These are phyloP conservation scores for Bathynomus jamesi DNA, from an alignment of 1,140 invertebrate genomes.

Conservation along the genomic window DNA sequence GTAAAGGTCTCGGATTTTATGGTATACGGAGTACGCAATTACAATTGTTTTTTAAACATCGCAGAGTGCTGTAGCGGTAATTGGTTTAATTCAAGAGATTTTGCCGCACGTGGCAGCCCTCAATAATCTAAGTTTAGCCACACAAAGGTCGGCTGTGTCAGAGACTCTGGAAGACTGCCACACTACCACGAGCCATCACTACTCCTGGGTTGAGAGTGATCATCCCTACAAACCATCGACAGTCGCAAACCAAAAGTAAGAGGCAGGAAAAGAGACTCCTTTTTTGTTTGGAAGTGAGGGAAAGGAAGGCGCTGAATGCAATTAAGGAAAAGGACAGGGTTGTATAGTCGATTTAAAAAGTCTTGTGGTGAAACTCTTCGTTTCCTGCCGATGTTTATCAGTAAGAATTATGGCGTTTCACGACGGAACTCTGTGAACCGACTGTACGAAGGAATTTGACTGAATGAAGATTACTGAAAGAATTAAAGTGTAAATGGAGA, in stretches of 20 bases:
- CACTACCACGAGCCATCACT: constrained; percentile 51
- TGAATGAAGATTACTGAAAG: too few relatives aligned
- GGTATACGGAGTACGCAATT: too few relatives aligned
- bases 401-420: too few relatives aligned
- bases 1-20: too few relatives aligned
- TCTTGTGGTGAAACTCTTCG: too few relatives aligned
- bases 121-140: constrained; percentile 51
- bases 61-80: constrained; percentile 76
- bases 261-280: not conserved
- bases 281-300: not conserved
- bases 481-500: too few relatives aligned
- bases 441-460: too few relatives aligned
- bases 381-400: too few relatives aligned
- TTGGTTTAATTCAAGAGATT: constrained; percentile 82
- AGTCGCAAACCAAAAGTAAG: constrained; percentile 72
- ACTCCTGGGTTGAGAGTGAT: constrained; percentile 87
- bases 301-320: not conserved
- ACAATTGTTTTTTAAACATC: not conserved
- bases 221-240: constrained; percentile 91
- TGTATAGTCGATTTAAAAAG: too few relatives aligned
- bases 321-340: not conserved
- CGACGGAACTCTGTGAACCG: too few relatives aligned
- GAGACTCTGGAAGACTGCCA: constrained; percentile 36
- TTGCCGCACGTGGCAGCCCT: constrained; percentile 79
- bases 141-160: constrained; percentile 38